Base-by-base conservation (phyloP, 35 echinoderm and acorn worm species). In the Heliocidaris erythrogramma region DNA sequence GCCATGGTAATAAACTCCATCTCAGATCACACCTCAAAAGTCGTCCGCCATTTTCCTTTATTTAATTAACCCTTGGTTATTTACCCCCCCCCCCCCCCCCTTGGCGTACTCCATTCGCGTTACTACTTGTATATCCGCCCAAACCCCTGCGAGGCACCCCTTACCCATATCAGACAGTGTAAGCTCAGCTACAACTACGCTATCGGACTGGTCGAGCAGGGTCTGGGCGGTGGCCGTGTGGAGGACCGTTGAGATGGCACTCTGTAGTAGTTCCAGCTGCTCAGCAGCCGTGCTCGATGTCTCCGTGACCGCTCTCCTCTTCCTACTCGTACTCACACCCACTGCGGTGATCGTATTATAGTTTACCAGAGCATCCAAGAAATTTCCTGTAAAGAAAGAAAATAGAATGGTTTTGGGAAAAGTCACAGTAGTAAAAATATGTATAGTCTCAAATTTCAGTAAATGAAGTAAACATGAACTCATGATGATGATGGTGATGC, bases 171-270 rank as follows among this genome's bases (percentile, higher is more conserved):
- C 94, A 24, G 48, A 85, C 17, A 95, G 24, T 2, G 94, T 86
- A 32, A 97, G 86, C 12, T 97, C 96, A 2, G 48, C 93, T 1
- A 94, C 69, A 49, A 48, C 90, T 5, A 96, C 85, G 86, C 94
- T 50, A 56, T 84, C 47, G 17, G 84, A 88, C 87, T 97, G 96
- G 60, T 97, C 96, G 31, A 97, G 86, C 35, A 94, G 93, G 31
- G 94, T 86, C 85, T 92, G 90, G 2, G 96, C 94, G 42, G 48
- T 90, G 65, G 85, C 65, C 12, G 87, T 94, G 86, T 95, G 93
- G 10, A 97, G 21, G 27, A 97, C 96, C 13, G 53, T 92, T 30
- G 52, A 69, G 24, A 97, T 89, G 21, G 69, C 60, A 12, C 30
- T 94, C 7, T 88, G 35, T 13, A 97, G 60, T n/a, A 97, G 32